Base-by-base conservation (phyloP, 1,140 invertebrate species). In the Lerema accius region DNA sequence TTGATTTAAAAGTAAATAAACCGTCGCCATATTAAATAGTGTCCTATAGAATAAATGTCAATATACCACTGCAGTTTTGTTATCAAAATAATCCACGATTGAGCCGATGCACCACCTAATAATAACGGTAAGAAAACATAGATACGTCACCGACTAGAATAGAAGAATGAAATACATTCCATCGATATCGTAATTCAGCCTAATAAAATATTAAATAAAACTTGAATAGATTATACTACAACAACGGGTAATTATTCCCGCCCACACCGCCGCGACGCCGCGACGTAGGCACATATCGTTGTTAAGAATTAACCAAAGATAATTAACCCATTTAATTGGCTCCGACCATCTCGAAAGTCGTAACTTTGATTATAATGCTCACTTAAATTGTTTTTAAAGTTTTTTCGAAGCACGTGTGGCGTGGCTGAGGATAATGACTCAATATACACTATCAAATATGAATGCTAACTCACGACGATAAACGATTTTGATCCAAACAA, bases 271-370 rank as follows among this genome's bases (percentile, higher is more conserved):
- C 28, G 28, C 16, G 32, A 15, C 32, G 14, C 28, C 43, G 26
- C 53, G 17, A 6, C 23, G 32, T 28, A 26, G 53, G n/a, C n/a
- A n/a, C n/a, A n/a, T n/a, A n/a, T n/a, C 5, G 19, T 23, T 23
- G 19, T 32, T 48, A 15, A 37, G 43, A 48, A 42, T 32, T 43
- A 43, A 56, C 23, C 40, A 35, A 7, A 42, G 53, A 56, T 45
- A 56, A 56, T 56, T 56, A 56, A 56, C 53, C 53, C 53, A 56
- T 56, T 56, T 55, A 55, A 32, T 42, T 56, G 53, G 40, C 13
- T 43, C 19, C 37, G 11, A 16, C 51, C 19, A 42, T 56, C 53
- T 56, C 5, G 17, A 28, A 28, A 43, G 19, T 56, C 53, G 53
- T 56, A 56, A 56, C 42, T 43, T 56, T 56, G 53, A 56, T 56